These are phyloP conservation scores for Phrynocephalus forsythii DNA, from an alignment of 2,797 vertebrate genomes.

Conservation along the genomic window DNA sequence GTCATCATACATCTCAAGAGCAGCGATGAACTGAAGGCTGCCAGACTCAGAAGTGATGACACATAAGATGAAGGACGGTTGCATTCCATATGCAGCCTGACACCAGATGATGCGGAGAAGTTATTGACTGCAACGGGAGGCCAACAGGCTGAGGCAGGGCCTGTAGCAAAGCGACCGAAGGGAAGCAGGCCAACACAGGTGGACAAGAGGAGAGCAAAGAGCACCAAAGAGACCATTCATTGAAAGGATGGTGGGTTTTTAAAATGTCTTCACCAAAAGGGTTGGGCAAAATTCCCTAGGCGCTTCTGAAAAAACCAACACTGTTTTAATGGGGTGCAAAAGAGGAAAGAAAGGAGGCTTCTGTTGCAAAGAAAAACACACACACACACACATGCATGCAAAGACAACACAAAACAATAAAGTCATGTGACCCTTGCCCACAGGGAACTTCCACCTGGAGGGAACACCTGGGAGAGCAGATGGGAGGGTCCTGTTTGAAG, in stretches of 20 bases:
- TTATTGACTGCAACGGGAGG: background rate
- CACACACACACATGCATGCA: too few species aligned
- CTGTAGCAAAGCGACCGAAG: constrained; percentile 43
- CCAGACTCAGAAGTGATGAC: background rate
- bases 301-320: too few species aligned
- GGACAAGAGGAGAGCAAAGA: background rate
- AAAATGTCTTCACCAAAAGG: too few species aligned
- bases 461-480: too few species aligned
- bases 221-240: constrained; percentile 30
- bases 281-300: too few species aligned
- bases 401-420: too few species aligned
- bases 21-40: background rate
- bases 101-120: background rate
- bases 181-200: constrained; percentile 49
- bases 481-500: too few species aligned
- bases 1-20: constrained; percentile 3
- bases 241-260: constrained; percentile 57
- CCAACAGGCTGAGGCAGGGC: constrained; percentile 5
- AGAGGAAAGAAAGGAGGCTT: too few species aligned
- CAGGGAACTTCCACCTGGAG: too few species aligned
- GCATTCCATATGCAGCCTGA: fast-evolving
- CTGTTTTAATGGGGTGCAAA: too few species aligned
- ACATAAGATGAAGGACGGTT: background rate
- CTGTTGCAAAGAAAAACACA: too few species aligned
- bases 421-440: too few species aligned